Conservation (phyloP, 2,113 vertebrate genomes). For the Protobothrops mucrosquamatus region DNA sequence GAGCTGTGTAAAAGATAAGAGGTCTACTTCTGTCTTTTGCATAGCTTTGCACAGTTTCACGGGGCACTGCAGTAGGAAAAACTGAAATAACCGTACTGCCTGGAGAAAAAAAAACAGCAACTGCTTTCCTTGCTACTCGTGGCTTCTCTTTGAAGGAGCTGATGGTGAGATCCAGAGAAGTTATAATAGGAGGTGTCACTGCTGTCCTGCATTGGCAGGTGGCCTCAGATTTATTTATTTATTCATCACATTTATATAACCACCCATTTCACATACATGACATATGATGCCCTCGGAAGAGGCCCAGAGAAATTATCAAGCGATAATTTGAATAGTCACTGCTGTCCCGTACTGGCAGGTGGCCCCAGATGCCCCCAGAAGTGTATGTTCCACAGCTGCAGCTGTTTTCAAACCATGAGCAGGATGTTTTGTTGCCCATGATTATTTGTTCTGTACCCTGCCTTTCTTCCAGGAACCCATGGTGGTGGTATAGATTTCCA, state of each 20-base stretch:
- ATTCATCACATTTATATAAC: neutral
- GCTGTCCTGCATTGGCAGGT: neutral
- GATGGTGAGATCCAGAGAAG: neutral
- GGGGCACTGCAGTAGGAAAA: neutral
- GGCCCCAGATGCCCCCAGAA: neutral
- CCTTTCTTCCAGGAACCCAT: neutral
- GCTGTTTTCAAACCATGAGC: neutral
- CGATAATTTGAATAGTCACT: neutral
- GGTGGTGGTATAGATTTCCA: neutral
- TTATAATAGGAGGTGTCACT: neutral
- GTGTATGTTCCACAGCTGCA: neutral
- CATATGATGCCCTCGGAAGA: neutral
- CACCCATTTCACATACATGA: neutral
- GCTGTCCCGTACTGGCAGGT: neutral
- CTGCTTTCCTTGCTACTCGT: neutral
- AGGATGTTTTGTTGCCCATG: neutral
- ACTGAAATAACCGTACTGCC: neutral
- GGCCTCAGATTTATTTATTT: neutral
- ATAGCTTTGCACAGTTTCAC: neutral
- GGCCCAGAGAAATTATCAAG: neutral
- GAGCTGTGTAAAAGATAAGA: neutral
- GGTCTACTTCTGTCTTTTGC: neutral
- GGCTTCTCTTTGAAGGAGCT: neutral
- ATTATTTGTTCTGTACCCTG: neutral
- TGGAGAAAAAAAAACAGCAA: neutral